Evolutionary conservation across 92 coral and sea anemone species (phyloP).

Genomic region (Hydrozoanthus gracilis): DNA sequence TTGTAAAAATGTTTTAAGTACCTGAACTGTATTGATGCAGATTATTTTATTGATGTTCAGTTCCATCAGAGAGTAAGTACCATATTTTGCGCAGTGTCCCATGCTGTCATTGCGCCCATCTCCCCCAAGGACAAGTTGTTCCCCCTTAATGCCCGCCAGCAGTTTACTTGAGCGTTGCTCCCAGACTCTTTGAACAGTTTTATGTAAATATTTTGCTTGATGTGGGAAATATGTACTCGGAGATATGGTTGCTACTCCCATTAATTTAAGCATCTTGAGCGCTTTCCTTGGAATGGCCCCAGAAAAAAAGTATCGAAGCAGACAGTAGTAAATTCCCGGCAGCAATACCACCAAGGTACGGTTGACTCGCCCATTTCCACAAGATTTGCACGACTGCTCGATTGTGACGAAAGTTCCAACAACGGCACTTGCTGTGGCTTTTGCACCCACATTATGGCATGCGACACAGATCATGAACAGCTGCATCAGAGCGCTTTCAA

Average conservation of each 20-base stretch:
- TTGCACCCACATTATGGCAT: not conserved
- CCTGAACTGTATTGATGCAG: too few relatives aligned
- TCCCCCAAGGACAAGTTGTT: slow-evolving; percentile 26
- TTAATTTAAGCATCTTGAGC: slow-evolving; percentile 2
- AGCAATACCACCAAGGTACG: slow-evolving; percentile 15
- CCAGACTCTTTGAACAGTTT: slow-evolving; percentile 36
- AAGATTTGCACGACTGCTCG: not conserved
- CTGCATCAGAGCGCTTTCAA: slow-evolving; percentile 8
- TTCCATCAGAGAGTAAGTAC: too few relatives aligned
- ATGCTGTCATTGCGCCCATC: slow-evolving; percentile 46
- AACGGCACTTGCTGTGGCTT: not conserved
- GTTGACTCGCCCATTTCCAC: slow-evolving; percentile 14
- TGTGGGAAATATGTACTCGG: slow-evolving; percentile 32
- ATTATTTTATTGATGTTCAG: too few relatives aligned
- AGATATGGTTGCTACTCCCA: slow-evolving; percentile 20
- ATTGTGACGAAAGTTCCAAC: not conserved
- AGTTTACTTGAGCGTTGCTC: not conserved
- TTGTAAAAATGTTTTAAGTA: not conserved
- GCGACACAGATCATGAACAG: not conserved
- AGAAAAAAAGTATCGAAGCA: slow-evolving; percentile 31
- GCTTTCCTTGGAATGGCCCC: slow-evolving; percentile 34
- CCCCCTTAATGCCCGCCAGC: not conserved
- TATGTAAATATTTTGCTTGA: slow-evolving; percentile 28
- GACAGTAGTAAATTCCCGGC: slow-evolving; percentile 38
- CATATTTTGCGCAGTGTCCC: slow-evolving; percentile 47